Conservation (phyloP, 2,113 vertebrate genomes). For the Notarius lentiginosus region DNA sequence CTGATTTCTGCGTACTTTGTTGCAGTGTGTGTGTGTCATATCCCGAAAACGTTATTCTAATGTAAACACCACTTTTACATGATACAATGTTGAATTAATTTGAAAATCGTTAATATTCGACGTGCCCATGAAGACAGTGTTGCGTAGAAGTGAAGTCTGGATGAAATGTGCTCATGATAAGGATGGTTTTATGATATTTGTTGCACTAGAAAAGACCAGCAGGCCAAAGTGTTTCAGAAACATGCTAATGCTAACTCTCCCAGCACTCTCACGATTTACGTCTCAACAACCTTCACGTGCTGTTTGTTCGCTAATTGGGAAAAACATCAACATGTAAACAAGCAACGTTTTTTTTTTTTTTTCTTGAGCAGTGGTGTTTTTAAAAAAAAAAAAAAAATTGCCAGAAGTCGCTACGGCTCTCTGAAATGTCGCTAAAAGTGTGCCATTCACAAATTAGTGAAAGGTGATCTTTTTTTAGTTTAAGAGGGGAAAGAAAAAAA, state of each 20-base stretch:
- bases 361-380: not conserved
- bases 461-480: too few species aligned
- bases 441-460: too few species aligned
- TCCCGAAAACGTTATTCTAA: not conserved
- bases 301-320: not conserved
- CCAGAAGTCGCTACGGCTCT: not conserved
- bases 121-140: not conserved
- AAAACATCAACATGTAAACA: not conserved
- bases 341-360: not conserved
- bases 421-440: too few species aligned
- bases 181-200: not conserved
- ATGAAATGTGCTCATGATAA: not conserved
- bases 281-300: not conserved
- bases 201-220: not conserved
- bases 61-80: not conserved
- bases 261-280: not conserved
- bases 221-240: not conserved
- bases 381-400: not conserved
- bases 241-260: not conserved
- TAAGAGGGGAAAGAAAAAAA: too few species aligned
- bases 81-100: too few species aligned
- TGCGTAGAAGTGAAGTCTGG: not conserved
- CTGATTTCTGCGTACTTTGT: not conserved
- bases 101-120: not conserved
- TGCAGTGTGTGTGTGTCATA: not conserved